These are phyloP conservation scores for Drosophila neotestacea DNA, from an alignment of 2,888 invertebrate genomes.

Conservation along the genomic window DNA sequence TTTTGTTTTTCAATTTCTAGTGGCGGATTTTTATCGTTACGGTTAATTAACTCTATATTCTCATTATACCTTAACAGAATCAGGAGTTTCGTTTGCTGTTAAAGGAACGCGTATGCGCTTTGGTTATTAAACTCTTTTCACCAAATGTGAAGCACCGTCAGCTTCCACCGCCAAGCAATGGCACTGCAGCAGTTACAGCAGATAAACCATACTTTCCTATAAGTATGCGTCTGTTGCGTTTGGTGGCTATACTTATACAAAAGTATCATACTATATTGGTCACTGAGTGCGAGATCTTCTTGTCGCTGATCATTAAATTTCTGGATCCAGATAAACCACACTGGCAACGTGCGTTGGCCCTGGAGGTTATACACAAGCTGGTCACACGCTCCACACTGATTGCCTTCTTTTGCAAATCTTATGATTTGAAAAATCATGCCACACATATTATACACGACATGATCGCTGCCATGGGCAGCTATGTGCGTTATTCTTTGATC, in stretches of 20 bases:
- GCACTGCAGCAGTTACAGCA: constrained; percentile 88
- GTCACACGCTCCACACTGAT: constrained; percentile 93
- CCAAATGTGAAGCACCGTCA: constrained; percentile 98
- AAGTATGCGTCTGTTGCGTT: constrained; percentile 96
- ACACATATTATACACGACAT: constrained; percentile 98
- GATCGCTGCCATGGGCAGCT: constrained; percentile 96
- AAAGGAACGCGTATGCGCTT: constrained; percentile 98
- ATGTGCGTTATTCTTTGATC: constrained; percentile 96
- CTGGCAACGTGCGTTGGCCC: constrained; percentile 97
- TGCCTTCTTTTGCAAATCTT: constrained; percentile 96
- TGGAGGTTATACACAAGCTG: constrained; percentile 98
- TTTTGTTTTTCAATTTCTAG: too few relatives aligned
- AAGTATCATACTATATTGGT: constrained; percentile 96
- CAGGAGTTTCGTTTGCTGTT: constrained; percentile 96
- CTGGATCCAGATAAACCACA: constrained; percentile 97
- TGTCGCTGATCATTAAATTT: constrained; percentile 98
- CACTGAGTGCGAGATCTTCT: constrained; percentile 99
- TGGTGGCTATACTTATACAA: constrained; percentile 96
- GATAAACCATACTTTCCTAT: constrained; percentile 99
- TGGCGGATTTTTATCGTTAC: too few relatives aligned
- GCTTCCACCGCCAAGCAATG: constrained; percentile 85
- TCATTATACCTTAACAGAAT: constrained; percentile 87
- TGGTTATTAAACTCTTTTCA: constrained; percentile 99
- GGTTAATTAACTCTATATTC: neutral
- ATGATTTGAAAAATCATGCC: constrained; percentile 97